phyloP scores from a whole-genome alignment of 1,140 invertebrate species.

The Lasioglossum baleicum region DNA sequence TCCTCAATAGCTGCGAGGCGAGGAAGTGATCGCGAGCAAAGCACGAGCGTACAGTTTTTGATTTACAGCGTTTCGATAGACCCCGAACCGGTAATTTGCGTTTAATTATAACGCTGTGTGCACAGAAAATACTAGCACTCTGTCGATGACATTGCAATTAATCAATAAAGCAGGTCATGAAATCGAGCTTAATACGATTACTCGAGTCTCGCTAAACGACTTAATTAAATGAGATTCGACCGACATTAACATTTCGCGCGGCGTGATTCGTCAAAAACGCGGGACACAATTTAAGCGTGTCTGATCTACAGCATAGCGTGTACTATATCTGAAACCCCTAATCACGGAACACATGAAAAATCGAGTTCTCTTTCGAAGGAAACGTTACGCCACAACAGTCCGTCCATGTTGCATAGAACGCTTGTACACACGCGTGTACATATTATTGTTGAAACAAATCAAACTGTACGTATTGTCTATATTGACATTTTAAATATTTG shows the following conservation, averaged over 20 bases:
- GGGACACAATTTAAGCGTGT: background rate
- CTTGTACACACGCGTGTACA: too few species aligned
- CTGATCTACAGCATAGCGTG: too few species aligned
- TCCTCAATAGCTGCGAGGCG: too few species aligned
- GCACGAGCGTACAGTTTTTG: background rate
- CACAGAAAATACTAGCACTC: too few species aligned
- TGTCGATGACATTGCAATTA: constrained; percentile 1
- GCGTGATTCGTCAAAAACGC: background rate
- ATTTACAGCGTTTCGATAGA: background rate
- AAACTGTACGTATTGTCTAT: background rate
- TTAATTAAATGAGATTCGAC: constrained; percentile 13
- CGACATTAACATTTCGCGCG: background rate
- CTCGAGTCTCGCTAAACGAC: background rate
- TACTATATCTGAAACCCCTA: background rate
- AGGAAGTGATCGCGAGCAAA: too few species aligned
- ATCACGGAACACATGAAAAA: background rate
- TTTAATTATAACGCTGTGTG: constrained; percentile 16
- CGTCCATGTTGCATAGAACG: too few species aligned
- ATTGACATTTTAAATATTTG: background rate
- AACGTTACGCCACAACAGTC: background rate
- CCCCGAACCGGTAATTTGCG: background rate
- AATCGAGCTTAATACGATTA: constrained; percentile 26
- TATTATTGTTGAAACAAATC: background rate
- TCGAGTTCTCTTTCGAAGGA: background rate
- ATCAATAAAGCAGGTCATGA: constrained; percentile 15